Conservation (phyloP, 2,113 vertebrate species). For the Telmatochromis bifrenatus region DNA sequence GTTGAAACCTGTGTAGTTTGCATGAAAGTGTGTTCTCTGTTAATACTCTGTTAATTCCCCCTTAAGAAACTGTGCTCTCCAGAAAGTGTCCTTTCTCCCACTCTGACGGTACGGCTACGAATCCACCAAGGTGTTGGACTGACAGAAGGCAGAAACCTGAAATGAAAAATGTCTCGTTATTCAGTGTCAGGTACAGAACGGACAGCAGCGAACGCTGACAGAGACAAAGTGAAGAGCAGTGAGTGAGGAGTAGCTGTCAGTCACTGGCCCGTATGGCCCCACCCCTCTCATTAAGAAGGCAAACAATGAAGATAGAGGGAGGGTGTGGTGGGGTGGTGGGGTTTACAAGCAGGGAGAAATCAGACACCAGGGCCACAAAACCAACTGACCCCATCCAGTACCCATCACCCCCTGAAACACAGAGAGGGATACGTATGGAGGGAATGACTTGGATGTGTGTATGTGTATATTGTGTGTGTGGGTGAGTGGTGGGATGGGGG, state of each 20-base stretch:
- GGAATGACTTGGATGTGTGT: constrained; percentile 14
- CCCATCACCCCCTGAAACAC: constrained; percentile 43
- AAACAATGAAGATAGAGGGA: constrained; percentile 80
- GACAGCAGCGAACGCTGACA: background rate
- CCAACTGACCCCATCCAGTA: constrained; percentile 59
- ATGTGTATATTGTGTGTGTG: background rate
- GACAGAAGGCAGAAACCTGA: background rate
- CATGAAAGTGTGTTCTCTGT: background rate
- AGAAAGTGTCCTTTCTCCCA: background rate
- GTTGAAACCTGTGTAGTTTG: background rate
- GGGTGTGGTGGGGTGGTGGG: constrained; percentile 64
- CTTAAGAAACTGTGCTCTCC: background rate
- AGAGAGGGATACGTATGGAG: constrained; percentile 2
- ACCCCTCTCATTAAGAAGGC: constrained; percentile 96
- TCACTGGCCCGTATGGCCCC: constrained; percentile 74
- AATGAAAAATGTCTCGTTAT: background rate
- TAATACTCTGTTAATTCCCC: background rate
- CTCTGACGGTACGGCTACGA: background rate
- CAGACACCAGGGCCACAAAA: constrained; percentile 75
- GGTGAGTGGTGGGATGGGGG: constrained; percentile 21
- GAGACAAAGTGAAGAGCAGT: background rate
- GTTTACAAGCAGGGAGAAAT: constrained; percentile 71
- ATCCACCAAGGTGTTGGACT: background rate
- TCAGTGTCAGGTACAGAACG: background rate
- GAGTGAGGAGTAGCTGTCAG: constrained; percentile 77